Evolutionary conservation across 92 coral and sea anemone genomes (phyloP), one percentile per base, ranked within the genome.

Genomic region (Phenganax stokvisi): DNA sequence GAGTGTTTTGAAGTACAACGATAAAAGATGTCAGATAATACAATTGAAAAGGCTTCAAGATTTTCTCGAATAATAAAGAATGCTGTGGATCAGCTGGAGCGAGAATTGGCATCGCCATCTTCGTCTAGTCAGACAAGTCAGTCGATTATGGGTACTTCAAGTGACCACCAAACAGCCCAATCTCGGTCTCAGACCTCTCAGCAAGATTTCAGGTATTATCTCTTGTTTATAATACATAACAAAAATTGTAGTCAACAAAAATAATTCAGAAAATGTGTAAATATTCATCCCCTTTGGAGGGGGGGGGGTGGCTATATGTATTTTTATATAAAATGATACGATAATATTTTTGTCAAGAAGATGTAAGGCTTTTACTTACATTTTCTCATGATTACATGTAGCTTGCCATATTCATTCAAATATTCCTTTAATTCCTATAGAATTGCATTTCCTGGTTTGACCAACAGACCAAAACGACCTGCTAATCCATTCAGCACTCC

Each of bases 381-480:
- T 7, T 12, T 59, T 59, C 25, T 59, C 25, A 20, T 1, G 15
- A 7, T 59, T 12, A 59, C 7, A 59, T 59, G 25, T 59, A 12
- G 65, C 25, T 59, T 37, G 47, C 47, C 65, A 59, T 7, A 12
- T 13, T 59, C 25, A 20, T 20, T 59, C 2, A 68, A 29, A 12
- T 29, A 13, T 25, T 6, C 51, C 6, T 71, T 73, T 56, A 1
- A 53, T 73, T 73, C 16, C 10, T 73, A 52, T 53, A 73, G 78
- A 55, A 73, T 27, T 52, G 78, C 78, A 54, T 73, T 73, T 54
- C 78, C 78, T 73, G 78, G 78, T 27, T 54, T 73, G 60, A 53
- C 78, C 20, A 73, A 73, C 78, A 73, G 78, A 73, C 78, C 60
- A 55, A 73, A 72, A 54, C 12, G 77, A 72, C 77, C 77, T 16